Conservation (phyloP, 2,888 invertebrate genomes). For the Dugesia japonica region DNA sequence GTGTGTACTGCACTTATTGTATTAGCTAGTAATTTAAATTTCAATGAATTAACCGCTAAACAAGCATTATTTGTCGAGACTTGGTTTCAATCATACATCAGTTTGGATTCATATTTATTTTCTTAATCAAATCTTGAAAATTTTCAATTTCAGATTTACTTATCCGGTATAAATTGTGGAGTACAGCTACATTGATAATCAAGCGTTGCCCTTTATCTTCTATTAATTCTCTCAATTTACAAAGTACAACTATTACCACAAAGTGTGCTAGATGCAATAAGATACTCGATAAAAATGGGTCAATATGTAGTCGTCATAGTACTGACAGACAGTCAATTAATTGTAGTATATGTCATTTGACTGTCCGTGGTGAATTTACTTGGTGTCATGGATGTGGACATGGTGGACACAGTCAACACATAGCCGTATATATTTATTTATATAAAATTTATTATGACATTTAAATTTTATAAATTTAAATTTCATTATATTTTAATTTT, state of each 20-base stretch:
- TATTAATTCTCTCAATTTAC: conserved; percentile 67
- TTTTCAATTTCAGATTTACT: conserved; percentile 54
- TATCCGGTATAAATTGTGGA: conserved; percentile 62
- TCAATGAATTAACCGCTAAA: background rate
- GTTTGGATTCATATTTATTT: no score
- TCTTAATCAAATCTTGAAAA: no score
- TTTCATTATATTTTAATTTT: no score
- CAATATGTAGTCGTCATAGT: background rate
- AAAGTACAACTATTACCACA: conserved; percentile 58
- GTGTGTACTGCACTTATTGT: background rate
- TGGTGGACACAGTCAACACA: conserved; percentile 76
- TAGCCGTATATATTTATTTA: conserved; percentile 37
- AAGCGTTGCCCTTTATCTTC: conserved; percentile 64
- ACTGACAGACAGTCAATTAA: conserved; percentile 10
- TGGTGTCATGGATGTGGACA: conserved; percentile 96
- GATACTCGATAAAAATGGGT: background rate
- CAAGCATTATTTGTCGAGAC: background rate
- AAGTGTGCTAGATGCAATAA: conserved; percentile 57
- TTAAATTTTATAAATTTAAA: no score
- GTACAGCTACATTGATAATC: conserved; percentile 59
- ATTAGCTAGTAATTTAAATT: background rate
- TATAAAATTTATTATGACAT: background rate
- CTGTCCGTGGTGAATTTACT: conserved; percentile 70
- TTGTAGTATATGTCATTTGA: conserved; percentile 51
- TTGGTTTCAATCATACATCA: background rate